These are phyloP conservation scores for Chaenogobius annularis DNA, from an alignment of 2,113 vertebrate genomes.

Conservation along the genomic window DNA sequence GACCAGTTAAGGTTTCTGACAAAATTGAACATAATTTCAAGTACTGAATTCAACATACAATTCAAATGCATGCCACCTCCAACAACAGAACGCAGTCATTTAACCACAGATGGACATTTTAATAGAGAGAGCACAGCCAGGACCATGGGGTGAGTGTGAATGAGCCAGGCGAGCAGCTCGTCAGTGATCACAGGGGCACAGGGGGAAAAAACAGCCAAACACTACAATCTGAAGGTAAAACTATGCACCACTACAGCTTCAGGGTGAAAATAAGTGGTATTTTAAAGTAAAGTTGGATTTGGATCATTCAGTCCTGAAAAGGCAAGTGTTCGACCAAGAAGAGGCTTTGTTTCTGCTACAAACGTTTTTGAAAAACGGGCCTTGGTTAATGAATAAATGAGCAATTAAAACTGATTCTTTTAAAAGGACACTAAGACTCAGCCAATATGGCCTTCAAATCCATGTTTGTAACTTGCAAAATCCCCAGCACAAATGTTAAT, in stretches of 20 bases:
- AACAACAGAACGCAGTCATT: background rate
- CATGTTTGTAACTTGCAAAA: background rate
- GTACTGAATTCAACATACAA: background rate
- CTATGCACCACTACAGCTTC: background rate
- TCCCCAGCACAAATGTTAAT: no score
- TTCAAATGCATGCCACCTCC: background rate
- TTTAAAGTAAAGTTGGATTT: background rate
- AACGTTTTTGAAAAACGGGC: background rate
- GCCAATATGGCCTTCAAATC: no score
- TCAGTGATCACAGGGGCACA: background rate
- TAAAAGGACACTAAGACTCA: no score
- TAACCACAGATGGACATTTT: background rate
- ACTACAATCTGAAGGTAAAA: background rate
- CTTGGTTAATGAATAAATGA: no score
- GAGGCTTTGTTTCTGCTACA: background rate
- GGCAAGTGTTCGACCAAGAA: background rate
- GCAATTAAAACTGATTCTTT: no score
- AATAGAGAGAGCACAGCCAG: background rate
- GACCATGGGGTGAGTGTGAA: slow-evolving; percentile 3
- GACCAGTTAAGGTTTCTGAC: background rate
- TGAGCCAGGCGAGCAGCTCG: background rate
- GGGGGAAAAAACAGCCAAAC: background rate
- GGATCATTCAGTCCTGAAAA: background rate
- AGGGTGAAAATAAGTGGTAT: no score
- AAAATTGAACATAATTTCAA: background rate